phyloP scores from a whole-genome alignment of 2,797 vertebrate species.

The Novumbra hubbsi region DNA sequence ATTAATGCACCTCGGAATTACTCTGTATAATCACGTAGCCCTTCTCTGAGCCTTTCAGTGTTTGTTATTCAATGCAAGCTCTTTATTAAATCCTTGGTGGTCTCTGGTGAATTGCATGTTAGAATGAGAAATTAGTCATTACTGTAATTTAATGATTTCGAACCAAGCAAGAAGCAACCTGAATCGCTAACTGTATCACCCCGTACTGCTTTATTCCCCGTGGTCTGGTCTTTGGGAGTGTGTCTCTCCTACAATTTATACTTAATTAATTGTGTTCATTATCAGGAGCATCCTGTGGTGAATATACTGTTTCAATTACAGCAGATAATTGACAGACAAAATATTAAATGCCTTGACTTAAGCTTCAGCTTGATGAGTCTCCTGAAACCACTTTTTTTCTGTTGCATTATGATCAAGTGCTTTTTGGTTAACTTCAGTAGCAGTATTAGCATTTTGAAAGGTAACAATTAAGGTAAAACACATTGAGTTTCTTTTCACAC shows the following conservation, averaged over 20 bases:
- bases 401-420: constrained; percentile 13
- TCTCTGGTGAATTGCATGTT: constrained; percentile 70
- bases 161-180: constrained; percentile 76
- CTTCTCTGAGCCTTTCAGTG: constrained; percentile 57
- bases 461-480: background rate
- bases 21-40: constrained; percentile 74
- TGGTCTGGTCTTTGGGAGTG: constrained; percentile 65
- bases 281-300: constrained; percentile 62
- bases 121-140: constrained; percentile 83
- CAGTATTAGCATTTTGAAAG: background rate
- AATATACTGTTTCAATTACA: constrained; percentile 72
- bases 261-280: constrained; percentile 77
- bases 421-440: background rate
- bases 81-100: constrained; percentile 79
- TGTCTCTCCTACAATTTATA: constrained; percentile 67
- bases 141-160: constrained; percentile 84
- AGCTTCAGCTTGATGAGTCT: constrained; percentile 37
- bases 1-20: constrained; percentile 82
- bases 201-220: constrained; percentile 47
- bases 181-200: constrained; percentile 59
- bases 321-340: constrained; percentile 65
- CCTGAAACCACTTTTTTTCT: constrained; percentile 11
- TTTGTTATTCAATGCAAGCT: constrained; percentile 76
- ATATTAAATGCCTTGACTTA: constrained; percentile 50
- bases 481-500: background rate